These are phyloP conservation scores for Drosophila fuyamai DNA, from an alignment of 1,140 invertebrate genomes.

Conservation along the genomic window DNA sequence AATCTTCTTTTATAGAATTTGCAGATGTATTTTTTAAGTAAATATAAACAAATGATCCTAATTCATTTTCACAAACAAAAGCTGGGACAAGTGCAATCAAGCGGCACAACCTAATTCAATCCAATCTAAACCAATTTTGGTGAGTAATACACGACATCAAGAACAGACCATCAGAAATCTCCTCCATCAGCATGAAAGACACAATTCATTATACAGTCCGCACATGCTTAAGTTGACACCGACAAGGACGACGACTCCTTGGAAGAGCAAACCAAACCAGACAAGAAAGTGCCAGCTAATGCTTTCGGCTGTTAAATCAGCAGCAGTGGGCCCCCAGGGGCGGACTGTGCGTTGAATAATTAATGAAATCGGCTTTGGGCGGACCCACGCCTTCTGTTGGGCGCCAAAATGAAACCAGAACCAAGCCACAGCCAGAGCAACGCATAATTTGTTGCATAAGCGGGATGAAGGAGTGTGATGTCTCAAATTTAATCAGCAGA, in stretches of 20 bases:
- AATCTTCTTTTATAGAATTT: background rate
- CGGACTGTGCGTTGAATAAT: constrained; percentile 66
- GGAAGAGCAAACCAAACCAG: background rate
- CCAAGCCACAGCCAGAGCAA: constrained; percentile 10
- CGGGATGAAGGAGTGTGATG: constrained; percentile 26
- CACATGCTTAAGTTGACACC: constrained; percentile 21
- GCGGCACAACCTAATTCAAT: constrained; percentile 1
- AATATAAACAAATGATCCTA: background rate
- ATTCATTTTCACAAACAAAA: background rate
- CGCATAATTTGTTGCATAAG: constrained; percentile 60
- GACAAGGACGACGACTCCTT: constrained; percentile 19
- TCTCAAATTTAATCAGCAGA: constrained; percentile 64
- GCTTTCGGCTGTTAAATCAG: constrained; percentile 58
- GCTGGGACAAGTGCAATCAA: background rate
- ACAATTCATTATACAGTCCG: constrained; percentile 48
- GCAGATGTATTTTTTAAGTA: background rate
- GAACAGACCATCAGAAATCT: constrained; percentile 9
- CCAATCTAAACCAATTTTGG: constrained; percentile 19
- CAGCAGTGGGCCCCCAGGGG: constrained; percentile 16
- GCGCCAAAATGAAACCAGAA: constrained; percentile 24
- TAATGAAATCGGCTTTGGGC: constrained; percentile 61
- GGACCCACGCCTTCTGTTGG: background rate
- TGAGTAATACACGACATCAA: constrained; percentile 10
- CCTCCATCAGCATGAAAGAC: constrained; percentile 26
- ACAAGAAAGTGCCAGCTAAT: constrained; percentile 40